Evolutionary conservation across 2,888 invertebrate genomes (phyloP), one percentile per base, ranked within the genome.

Genomic region (Agrochola lota): DNA sequence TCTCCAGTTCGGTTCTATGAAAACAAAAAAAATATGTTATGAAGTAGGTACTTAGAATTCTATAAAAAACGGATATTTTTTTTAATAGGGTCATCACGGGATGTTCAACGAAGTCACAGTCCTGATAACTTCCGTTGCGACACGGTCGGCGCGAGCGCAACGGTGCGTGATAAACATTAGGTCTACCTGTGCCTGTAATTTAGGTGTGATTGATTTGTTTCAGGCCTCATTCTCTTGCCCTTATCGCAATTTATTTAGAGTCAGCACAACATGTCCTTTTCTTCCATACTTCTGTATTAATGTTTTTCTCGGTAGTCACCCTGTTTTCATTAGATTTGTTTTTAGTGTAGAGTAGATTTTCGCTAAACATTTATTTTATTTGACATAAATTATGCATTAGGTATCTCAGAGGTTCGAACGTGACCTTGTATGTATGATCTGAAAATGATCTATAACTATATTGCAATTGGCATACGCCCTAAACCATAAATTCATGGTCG

Each of bases 1-100:
- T 97, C 97, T 86, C 97, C 97, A 83, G 98, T 98, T 87, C 97
- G 97, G 92, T 98, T 98, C 98, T 98, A 97, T 26, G 92, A 91
- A 78, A 73, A 80, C 30, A 71, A 52, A 71, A 71, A 52, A 26
- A 17, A 49, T n/a, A n/a, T 43, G 0, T 55, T 23, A 64, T 63
- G 66, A 62, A 64, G 30, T 43, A 70, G 20, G 26, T 43, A 20
- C 60, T 17, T 20, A 35, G n/a, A 67, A 52, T 83, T n/a, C 26
- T 83, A 71, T 66, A 66, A 68, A 52, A 72, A 85, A 80, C 71
- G 68, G 75, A 74, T 81, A 84, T 87, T 85, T 84, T 73, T 81
- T 86, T 81, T 83, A 86, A 85, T 87, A 85, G 87, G 90, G 89
- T 88, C 86, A 85, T 84, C 75, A 84, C 85, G 87, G 89, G 91